Percentiles rank a stretch among this genome's conserved stretches.
Evolutionary conservation across 2,113 vertebrate genomes (phyloP).

Genomic region (Pseudonaja textilis): DNA sequence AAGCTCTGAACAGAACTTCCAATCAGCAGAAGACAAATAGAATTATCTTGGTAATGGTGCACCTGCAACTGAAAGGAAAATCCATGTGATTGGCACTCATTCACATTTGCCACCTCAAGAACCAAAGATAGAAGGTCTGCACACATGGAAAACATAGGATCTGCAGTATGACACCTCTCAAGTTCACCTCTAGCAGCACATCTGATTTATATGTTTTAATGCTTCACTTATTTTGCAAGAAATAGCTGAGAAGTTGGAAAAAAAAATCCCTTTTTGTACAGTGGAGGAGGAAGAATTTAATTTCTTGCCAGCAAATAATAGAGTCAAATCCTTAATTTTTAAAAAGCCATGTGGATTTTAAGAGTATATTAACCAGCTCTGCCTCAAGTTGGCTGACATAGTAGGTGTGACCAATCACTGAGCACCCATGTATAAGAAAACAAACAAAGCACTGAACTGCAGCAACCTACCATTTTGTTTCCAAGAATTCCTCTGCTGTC

Average conservation of each 20-base stretch:
- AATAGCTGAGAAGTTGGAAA: not conserved
- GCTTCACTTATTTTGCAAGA: not conserved
- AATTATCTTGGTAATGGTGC: not conserved
- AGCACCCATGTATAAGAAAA: not conserved
- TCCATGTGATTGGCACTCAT: not conserved
- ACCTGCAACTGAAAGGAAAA: not conserved
- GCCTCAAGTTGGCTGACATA: not conserved
- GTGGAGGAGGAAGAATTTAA: not conserved
- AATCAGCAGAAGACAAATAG: not conserved
- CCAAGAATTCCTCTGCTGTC: not conserved
- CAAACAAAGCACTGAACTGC: not conserved
- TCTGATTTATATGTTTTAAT: slow-evolving; percentile 17
- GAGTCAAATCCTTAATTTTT: not conserved
- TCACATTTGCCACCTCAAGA: not conserved
- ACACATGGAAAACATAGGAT: not conserved
- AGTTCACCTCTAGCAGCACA: slow-evolving; percentile 16
- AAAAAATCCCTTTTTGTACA: not conserved
- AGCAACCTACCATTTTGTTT: not conserved
- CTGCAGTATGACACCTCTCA: not conserved
- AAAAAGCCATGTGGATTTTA: not conserved
- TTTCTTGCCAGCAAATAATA: not conserved
- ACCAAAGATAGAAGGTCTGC: not conserved
- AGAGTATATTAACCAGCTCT: not conserved
- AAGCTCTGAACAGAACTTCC: not conserved
- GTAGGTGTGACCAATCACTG: not conserved